Evolutionary conservation across 2,888 invertebrate genomes (phyloP), one percentile per base, ranked within the genome.

Genomic region (Sinohyriopsis cumingii): DNA sequence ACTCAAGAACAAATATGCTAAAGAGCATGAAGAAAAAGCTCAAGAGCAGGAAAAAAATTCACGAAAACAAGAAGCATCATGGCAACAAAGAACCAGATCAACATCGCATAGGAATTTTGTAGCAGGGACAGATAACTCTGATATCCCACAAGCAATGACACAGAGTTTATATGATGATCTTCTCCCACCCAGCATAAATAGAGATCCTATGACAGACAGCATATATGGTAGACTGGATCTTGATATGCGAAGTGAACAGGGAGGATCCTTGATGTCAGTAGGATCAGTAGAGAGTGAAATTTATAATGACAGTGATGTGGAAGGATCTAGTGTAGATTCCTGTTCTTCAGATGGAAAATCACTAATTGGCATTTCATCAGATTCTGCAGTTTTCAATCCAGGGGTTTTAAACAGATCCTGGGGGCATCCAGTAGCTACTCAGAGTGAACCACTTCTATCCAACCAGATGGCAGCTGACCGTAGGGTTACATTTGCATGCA

Each of bases 221-320:
- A 79, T 89, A 7, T 88, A 87, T 75, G 89, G 88, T 1, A 86
- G 84, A 71, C 73, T 89, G 65, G 86, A 87, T 15, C 64, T 73
- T 28, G 89, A 89, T 70, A 65, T 76, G 28, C 75, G 89, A 28
- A 69, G 73, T n/a, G 76, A 76, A 4, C 76, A 78, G 15, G 20
- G 67, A 66, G 24, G 45, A 61, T 20, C 57, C 53, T 45, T 15
- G 9, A 1, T 45, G 15, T 15, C 45, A 45, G 45, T 15, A 45
- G 15, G 45, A 45, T 71, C 55, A 15, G 55, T 66, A 62, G 67
- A 61, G 19, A 60, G 59, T 18, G 79, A 77, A 60, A 72, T 76
- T 19, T 75, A 67, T 62, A 76, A 80, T 55, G 76, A 75, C 1
- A 76, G 77, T 18, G 78, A 78, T 59, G 63, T 75, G n/a, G 74